Evolutionary conservation across 2,113 vertebrate genomes (phyloP).

Genomic region (Zapornia atra): DNA sequence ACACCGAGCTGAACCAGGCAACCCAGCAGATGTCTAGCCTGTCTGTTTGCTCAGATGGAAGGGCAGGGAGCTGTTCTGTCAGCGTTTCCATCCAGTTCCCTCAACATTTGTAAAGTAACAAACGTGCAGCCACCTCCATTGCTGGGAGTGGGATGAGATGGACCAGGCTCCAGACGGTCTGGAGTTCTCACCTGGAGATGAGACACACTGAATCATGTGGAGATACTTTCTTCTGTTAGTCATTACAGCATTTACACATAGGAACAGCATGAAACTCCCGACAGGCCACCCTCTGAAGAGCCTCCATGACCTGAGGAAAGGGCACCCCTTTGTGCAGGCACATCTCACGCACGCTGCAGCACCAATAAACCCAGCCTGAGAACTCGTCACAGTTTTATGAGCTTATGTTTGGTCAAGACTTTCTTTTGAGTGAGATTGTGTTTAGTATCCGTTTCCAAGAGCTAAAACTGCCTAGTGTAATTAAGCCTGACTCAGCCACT

Average conservation of each 20-base stretch:
- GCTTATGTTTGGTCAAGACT: background rate
- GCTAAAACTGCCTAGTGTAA: background rate
- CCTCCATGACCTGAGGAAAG: background rate
- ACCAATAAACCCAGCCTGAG: background rate
- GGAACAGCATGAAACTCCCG: background rate
- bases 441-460: background rate
- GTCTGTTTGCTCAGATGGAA: background rate
- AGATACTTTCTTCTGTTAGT: slow-evolving; percentile 2
- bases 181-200: background rate
- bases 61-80: background rate
- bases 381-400: background rate
- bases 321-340: background rate
- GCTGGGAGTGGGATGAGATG: background rate
- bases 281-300: background rate
- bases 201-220: background rate
- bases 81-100: background rate
- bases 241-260: background rate
- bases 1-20: background rate
- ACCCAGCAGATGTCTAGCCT: background rate
- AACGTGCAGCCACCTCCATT: background rate
- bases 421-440: background rate
- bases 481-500: background rate
- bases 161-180: background rate
- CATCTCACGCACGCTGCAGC: background rate
- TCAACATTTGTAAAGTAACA: background rate